Base-by-base conservation (phyloP, 2,888 invertebrate genomes). In the Serrognathus titanus region DNA sequence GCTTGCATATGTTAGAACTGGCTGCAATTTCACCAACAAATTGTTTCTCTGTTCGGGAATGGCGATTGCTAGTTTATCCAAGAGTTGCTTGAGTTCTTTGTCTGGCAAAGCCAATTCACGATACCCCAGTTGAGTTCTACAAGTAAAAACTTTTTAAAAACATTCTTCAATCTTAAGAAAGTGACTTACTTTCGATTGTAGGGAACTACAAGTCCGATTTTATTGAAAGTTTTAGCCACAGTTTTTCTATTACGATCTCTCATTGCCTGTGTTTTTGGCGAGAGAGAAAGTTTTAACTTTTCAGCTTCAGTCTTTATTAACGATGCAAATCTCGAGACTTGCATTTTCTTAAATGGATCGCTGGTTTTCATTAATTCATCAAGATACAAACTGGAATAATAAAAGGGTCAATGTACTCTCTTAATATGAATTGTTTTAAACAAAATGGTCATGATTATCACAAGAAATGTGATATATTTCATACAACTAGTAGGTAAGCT, bases 201-300 rank as follows among this genome's bases (percentile, higher is more conserved):
- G 0, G 94, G 94, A 1, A 96, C 95, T 31, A 90, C 87, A 67
- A 96, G 85, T 11, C 95, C 95, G 43, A 87, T 86, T 55, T 85
- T 85, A 74, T 94, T 92, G 66, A 94, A 88, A 36, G 90, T 86
- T 73, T 83, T 86, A 0, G 90, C 79, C 1, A 91, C 85, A 9
- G 84, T 81, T 59, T 81, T 82, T 43, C 80, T 80, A 37, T 83
- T 79, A n/a, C 88, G 80, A 48, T 80, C 79, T 60, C 82, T 84
- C 76, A 89, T 88, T 57, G 80, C 78, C 24, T 77, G 71, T 8
- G 84, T 82, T 43, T 81, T 83, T 57, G 76, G 75, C 2, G 85
- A 82, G 43, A 92, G 70, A 45, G 80, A 77, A 53, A 86, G 82
- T 2, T 82, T 77, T 58, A 87, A 78, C 24, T 81, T 78, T 57